Evolutionary conservation across 2,113 vertebrate species (phyloP), one percentile per base, ranked within the genome.

Genomic region (Phainopepla nitens): DNA sequence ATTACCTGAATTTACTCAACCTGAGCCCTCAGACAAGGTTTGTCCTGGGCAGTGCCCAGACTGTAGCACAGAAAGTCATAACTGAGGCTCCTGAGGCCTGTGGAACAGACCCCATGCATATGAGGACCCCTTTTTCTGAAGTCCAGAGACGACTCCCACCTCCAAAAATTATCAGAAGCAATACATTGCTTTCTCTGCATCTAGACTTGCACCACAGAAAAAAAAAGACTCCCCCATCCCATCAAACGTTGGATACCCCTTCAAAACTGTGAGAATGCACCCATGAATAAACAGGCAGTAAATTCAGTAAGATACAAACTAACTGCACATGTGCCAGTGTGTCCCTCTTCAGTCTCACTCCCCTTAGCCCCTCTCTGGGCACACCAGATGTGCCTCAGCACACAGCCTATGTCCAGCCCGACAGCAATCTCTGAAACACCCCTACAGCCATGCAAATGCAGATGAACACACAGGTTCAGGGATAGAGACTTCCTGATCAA

Each of bases 1-100:
- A 68, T 17, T 12, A 71, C 23, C 33, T 42, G 20, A 54, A 73
- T 50, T 82, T 64, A 64, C 7, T 22, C 51, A 93, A 28, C 9
- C 33, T 73, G 45, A 49, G 29, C 54, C 29, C 60, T 41, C n/a
- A 75, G 22, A 7, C 0, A 0, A 78, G 42, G 13, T 60, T 60
- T 77, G 20, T 36, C 29, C 15, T 31, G 11, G 41, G 16, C 54
- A 70, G 25, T 36, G 25, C 12, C 23, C 17, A 65, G 29, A 51
- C 16, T 50, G 28, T 13, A 53, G 31, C 27, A 51, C n/a, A 41
- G 4, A 49, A 80, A 29, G 14, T 50, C 78, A 28, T 9, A 33
- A 33, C 2, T 31, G n/a, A 73, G 31, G 19, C 7, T 76, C n/a
- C 36, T 29, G 4, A 6, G 53, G 68, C 33, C 39, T 0, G 0